These are phyloP conservation scores for Plemyria rubiginata DNA, from an alignment of 2,888 invertebrate species.

Conservation along the genomic window DNA sequence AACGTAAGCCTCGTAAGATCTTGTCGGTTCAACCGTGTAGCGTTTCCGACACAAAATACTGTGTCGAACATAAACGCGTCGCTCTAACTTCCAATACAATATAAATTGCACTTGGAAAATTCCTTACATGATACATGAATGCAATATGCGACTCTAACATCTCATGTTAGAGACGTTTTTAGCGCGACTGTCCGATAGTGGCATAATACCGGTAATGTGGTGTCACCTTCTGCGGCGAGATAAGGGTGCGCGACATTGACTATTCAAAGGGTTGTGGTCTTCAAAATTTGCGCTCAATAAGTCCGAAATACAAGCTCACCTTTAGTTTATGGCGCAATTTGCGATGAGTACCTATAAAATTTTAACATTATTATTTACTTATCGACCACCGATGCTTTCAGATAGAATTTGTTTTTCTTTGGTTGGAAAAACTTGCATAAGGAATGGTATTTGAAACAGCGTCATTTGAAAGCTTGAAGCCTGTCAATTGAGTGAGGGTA, in stretches of 20 bases:
- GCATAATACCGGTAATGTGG: slow-evolving; percentile 83
- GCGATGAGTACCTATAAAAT: slow-evolving; percentile 26
- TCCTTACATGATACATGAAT: slow-evolving; percentile 68
- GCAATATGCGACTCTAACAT: slow-evolving; percentile 70
- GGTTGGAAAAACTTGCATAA: too few species aligned
- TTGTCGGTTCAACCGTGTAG: slow-evolving; percentile 66
- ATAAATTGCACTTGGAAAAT: slow-evolving; percentile 85
- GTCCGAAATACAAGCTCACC: slow-evolving; percentile 73
- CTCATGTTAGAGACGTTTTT: slow-evolving; percentile 62
- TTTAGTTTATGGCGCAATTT: slow-evolving; percentile 64
- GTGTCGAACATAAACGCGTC: slow-evolving; percentile 67
- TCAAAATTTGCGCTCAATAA: slow-evolving; percentile 84
- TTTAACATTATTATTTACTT: too few species aligned
- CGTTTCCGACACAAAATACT: slow-evolving; percentile 78
- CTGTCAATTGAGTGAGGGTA: too few species aligned
- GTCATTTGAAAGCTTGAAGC: too few species aligned
- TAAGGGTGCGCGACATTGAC: slow-evolving; percentile 85
- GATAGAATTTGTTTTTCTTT: too few species aligned
- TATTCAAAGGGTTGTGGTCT: slow-evolving; percentile 85
- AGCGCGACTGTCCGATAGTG: slow-evolving; percentile 54
- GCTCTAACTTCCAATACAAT: slow-evolving; percentile 82
- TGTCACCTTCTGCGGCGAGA: slow-evolving; percentile 84
- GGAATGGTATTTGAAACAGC: too few species aligned
- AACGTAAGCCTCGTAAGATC: slow-evolving; percentile 63
- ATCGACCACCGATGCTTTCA: too few species aligned